These are phyloP conservation scores for Collichthys lucidus DNA, from an alignment of 2,113 vertebrate species.

Conservation along the genomic window DNA sequence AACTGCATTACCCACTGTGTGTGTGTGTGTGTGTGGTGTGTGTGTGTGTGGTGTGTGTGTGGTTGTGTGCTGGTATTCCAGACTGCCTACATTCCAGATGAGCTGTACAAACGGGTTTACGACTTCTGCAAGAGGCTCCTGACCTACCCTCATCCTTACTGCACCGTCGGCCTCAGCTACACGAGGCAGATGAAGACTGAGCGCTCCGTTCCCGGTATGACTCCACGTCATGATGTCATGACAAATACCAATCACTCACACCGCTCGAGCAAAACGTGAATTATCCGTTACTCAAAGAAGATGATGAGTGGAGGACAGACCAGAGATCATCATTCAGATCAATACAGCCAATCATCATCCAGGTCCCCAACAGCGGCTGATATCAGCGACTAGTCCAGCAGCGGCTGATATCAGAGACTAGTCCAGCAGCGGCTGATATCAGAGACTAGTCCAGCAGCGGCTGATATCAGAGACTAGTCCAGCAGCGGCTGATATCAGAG, in stretches of 20 bases:
- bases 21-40: slow-evolving; percentile 5
- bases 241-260: neutral
- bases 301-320: no score
- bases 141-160: slow-evolving; percentile 92
- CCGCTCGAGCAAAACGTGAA: neutral
- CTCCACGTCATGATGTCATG: neutral
- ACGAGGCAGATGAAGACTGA: slow-evolving; percentile 88
- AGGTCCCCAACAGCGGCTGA: no score
- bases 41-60: slow-evolving; percentile 10
- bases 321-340: no score
- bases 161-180: slow-evolving; percentile 89
- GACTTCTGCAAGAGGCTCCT: slow-evolving; percentile 90
- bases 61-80: slow-evolving; percentile 75
- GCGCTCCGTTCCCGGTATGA: slow-evolving; percentile 85
- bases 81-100: slow-evolving; percentile 89
- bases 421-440: no score
- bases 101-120: slow-evolving; percentile 90
- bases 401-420: no score
- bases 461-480: no score
- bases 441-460: no score
- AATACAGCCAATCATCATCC: no score
- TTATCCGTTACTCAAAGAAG: neutral
- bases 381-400: no score
- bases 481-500: no score
- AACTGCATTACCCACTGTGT: slow-evolving; percentile 9